phyloP scores from a whole-genome alignment of 1,140 invertebrate genomes.

The Parapsyche elsis region DNA sequence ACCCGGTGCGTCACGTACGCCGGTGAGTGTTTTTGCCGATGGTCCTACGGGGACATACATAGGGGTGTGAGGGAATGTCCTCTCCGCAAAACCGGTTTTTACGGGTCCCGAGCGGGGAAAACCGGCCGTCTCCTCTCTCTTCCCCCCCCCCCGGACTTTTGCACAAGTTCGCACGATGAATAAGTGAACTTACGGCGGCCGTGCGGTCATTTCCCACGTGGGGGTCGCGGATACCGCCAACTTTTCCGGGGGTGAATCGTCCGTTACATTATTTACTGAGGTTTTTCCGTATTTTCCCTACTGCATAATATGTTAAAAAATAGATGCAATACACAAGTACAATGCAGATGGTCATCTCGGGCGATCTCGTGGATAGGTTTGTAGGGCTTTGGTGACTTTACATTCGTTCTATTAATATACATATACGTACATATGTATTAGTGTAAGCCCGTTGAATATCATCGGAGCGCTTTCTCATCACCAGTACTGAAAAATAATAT shows the following conservation, averaged over 20 bases:
- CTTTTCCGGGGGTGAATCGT: background rate
- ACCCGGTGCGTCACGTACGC: background rate
- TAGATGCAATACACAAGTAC: too few species aligned
- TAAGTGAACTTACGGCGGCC: conserved; percentile 40
- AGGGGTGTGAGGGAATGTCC: background rate
- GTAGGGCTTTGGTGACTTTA: too few species aligned
- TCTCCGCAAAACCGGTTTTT: background rate
- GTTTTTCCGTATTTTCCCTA: background rate
- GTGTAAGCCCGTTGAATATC: too few species aligned
- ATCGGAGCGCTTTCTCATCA: too few species aligned
- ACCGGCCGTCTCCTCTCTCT: background rate
- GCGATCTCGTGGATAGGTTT: too few species aligned
- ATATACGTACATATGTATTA: too few species aligned
- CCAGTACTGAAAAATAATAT: too few species aligned
- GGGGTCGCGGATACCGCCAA: background rate
- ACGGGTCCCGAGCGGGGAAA: background rate
- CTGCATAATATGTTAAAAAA: too few species aligned
- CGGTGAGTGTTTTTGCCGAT: conserved; percentile 5
- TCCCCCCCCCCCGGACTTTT: background rate
- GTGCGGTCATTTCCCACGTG: conserved; percentile 47
- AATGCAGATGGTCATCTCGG: too few species aligned
- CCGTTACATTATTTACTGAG: conserved; percentile 26
- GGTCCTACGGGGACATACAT: conserved; percentile 1
- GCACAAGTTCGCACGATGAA: conserved; percentile 43
- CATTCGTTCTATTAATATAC: too few species aligned